Base-by-base conservation (phyloP, 92 coral and sea anemone genomes). In the Epizoanthus rinbou region DNA sequence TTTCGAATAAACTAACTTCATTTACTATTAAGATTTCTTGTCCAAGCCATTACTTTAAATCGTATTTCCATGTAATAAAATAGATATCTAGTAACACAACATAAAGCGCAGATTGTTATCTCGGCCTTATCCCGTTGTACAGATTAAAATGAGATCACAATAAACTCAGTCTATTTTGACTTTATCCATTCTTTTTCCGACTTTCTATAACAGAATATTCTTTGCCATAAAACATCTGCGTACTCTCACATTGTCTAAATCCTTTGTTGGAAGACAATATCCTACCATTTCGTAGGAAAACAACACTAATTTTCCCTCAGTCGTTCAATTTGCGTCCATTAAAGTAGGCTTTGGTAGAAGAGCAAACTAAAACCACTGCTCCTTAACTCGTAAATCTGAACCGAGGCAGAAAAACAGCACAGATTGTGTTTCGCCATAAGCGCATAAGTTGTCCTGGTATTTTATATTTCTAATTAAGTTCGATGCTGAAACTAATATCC, bases 291-390 rank as follows among this genome's bases (percentile, higher is more conserved):
- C 50, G 25, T 41, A 21, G 71, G 70, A 62, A 78, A 78, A 78
- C 82, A 78, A 63, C 52, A 62, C 82, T 78, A 78, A 78, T 78
- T 62, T 74, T 76, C 63, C 47, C 15, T 76, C 69, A 76, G 82
- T 76, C 24, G 54, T 60, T 60, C 64, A 37, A 78, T 78, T 62
- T 78, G 82, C 13, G 45, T 18, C 52, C 57, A 62, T 78, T 78
- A 41, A 39, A 78, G 28, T 15, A 3, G 66, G 52, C 16, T 76
- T 33, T 78, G 23, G 19, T 6, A 39, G 69, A 22, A 14, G 47
- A 78, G 47, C 39, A 39, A 60, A 78, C 70, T 62, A 6, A 23
- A 41, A 62, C 63, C 22, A 19, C 62, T 37, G 54, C 50, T 43
- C 1, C 10, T 43, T 43, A 50, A 50, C 14, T 9, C 15, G 15